Conservation (phyloP, 1,140 invertebrate genomes). For the Mercenaria mercenaria region DNA sequence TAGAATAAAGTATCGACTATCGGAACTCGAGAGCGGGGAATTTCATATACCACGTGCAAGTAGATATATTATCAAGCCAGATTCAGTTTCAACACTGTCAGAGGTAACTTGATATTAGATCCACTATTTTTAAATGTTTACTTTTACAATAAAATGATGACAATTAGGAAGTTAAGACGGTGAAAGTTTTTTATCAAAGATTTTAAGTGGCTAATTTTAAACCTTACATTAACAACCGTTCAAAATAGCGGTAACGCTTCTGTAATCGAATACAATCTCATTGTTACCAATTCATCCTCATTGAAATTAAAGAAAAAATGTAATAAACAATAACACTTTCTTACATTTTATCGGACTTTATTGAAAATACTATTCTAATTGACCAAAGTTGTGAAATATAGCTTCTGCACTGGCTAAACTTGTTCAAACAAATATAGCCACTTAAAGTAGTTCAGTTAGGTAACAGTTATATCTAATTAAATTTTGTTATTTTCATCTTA, state of each 20-base stretch:
- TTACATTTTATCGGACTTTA: neutral
- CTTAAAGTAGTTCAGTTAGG: no score
- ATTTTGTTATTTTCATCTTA: no score
- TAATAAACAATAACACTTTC: neutral
- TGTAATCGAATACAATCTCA: no score
- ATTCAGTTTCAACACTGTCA: neutral
- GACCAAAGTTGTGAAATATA: no score
- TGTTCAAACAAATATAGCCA: no score
- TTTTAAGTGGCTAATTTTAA: neutral
- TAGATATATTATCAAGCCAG: constrained; percentile 12
- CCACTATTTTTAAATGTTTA: neutral
- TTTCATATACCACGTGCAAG: neutral
- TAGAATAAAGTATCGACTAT: constrained; percentile 1
- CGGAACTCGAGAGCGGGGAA: neutral
- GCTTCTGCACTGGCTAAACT: no score
- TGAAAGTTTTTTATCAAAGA: neutral
- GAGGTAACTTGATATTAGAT: neutral
- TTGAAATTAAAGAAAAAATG: neutral
- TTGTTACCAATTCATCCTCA: neutral
- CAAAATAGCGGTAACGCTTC: neutral
- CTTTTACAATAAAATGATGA: neutral
- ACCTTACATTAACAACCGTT: neutral
- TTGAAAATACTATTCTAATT: neutral
- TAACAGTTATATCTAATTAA: no score
- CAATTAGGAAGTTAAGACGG: neutral